Evolutionary conservation across 2,888 invertebrate genomes (phyloP), one percentile per base, ranked within the genome.

Genomic region (Tetanocera ferruginea): DNA sequence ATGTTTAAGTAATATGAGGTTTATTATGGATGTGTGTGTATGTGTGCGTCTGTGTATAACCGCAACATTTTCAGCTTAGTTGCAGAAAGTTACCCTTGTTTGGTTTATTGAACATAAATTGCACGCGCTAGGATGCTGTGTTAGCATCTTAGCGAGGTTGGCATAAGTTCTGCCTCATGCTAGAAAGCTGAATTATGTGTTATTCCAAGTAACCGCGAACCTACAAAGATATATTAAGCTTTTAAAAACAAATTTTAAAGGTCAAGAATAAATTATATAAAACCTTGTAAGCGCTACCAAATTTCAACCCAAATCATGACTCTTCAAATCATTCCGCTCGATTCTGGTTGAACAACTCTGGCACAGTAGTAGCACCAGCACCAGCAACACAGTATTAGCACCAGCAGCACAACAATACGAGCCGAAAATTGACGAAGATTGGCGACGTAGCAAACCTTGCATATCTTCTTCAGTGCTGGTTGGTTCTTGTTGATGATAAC

Each of bases 331-430:
- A 31, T 69, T 43, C 17, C 37, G 19, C 57, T 72, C 23, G 19
- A 55, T 72, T 72, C 72, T 37, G 57, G 55, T 55, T 72, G 23
- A 57, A 4, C 55, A 55, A 57, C 72, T 72, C 57, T 37, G 28
- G 31, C 52, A 11, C 28, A 9, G 31, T 25, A 11, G 70, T 28
- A 51, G 25, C n/a, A 43, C 14, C 52, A 51, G 37, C 37, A 19
- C 66, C 25, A n/a, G n/a, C n/a, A n/a, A n/a, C 52, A 11, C 28
- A 9, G 31, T 25, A 11, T 52, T 28, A 51, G 25, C n/a, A 43
- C 14, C 52, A 51, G 37, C 37, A 19, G 43, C 25, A 55, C 55
- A 31, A 3, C 55, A 49, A 55, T 43, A 49, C 67, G 55, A 51
- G 34, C 19, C 28, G 31, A 34, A 8, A 57, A n/a, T 34, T 31